A percentile compares a stretch with the other conserved stretches of the same genome.
Evolutionary conservation across 2,113 vertebrate genomes (phyloP).

Genomic region (Zosterops pallidus): DNA sequence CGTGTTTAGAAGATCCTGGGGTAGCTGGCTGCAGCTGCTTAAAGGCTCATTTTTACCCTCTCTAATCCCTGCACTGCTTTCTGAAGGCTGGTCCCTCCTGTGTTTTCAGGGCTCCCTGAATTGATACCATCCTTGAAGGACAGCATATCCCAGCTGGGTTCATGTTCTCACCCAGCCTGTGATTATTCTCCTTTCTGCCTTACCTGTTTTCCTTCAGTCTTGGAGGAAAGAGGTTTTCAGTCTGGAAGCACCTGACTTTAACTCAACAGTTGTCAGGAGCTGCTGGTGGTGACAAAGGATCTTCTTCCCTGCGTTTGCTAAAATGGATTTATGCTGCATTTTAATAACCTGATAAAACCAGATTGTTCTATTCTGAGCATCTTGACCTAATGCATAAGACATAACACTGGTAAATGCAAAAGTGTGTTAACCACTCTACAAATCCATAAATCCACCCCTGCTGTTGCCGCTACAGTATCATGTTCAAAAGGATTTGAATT

Average conservation of each 20-base stretch:
- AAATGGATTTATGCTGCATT: background rate
- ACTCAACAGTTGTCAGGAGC: background rate
- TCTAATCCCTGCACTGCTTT: background rate
- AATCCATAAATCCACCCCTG: constrained; percentile 45
- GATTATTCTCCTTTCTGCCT: background rate
- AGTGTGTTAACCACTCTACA: constrained; percentile 25
- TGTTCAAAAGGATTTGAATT: constrained; percentile 56
- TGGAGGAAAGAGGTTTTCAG: background rate
- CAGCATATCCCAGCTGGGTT: background rate
- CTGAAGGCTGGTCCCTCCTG: background rate
- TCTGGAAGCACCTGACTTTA: background rate
- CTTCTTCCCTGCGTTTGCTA: background rate
- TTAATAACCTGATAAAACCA: background rate
- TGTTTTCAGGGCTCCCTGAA: background rate
- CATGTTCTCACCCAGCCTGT: background rate
- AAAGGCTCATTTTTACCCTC: background rate
- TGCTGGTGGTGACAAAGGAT: background rate
- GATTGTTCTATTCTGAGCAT: background rate
- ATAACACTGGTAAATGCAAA: background rate
- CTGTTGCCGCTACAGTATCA: constrained; percentile 40
- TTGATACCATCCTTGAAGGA: background rate
- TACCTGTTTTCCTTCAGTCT: background rate
- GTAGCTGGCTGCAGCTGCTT: background rate
- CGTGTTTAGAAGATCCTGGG: background rate
- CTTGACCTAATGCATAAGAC: background rate